Percentiles rank a stretch among this genome's conserved stretches.
These are phyloP conservation scores for Papilio machaon DNA, from an alignment of 1,140 invertebrate species.

Conservation along the genomic window DNA sequence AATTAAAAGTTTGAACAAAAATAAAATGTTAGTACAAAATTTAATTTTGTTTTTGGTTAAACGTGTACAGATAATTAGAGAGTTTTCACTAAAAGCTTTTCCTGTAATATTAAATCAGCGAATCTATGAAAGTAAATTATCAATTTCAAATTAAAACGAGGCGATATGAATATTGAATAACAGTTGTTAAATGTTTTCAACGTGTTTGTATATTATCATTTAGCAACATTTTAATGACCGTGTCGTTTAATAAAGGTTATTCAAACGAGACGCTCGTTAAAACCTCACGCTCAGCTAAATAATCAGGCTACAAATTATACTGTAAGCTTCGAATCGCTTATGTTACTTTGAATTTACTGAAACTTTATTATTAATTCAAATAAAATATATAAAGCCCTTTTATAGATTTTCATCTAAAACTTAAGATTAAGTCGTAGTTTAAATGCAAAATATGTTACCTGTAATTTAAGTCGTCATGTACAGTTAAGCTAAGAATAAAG, in stretches of 20 bases:
- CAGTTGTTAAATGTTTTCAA: conserved; percentile 22
- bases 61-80: background rate
- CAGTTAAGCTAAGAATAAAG: too few relatives aligned
- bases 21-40: background rate
- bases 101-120: background rate
- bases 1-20: background rate
- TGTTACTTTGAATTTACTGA: conserved; percentile 7
- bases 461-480: too few relatives aligned
- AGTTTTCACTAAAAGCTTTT: background rate
- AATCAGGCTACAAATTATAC: conserved; percentile 36
- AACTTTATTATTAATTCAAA: conserved; percentile 12
- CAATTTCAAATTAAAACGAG: conserved; percentile 3
- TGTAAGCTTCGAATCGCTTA: conserved; percentile 33
- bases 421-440: background rate
- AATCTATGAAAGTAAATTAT: background rate
- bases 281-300: conserved; percentile 32
- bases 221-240: conserved; percentile 26
- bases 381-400: conserved; percentile 1
- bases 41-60: background rate
- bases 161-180: conserved; percentile 17
- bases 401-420: background rate
- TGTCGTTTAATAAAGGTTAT: conserved; percentile 20
- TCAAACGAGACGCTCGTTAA: conserved; percentile 27
- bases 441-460: background rate
- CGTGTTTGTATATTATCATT: conserved; percentile 26